Base-by-base conservation (phyloP, 2,797 vertebrate genomes). In the Ambastaia sidthimunki region DNA sequence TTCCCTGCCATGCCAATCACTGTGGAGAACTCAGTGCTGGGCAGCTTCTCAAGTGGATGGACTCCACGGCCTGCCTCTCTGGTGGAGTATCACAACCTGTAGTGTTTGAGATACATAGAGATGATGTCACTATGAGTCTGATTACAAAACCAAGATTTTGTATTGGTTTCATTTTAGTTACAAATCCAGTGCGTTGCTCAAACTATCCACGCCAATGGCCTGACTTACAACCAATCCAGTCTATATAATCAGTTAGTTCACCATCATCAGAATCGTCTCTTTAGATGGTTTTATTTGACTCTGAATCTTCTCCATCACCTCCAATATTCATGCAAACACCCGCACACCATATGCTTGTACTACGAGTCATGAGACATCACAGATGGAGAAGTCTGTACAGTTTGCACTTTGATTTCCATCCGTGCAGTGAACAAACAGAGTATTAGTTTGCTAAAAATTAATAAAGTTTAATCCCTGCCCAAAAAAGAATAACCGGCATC, bases 41-140 rank as follows among this genome's bases (percentile, higher is more conserved):
- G 1, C 97, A 99, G 92, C 92, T 99, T 89, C 96, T 99, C 67
- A 99, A 99, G 74, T 99, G 98, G 98, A 97, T 99, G 71, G 98
- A 99, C 90, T 97, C 96, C 13, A 95, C 96, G 0, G 98, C 97
- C 89, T 99, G 97, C 84, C 94, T 98, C 52, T 97, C 98, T 0
- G 97, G 98, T 99, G 6, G 0, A 0, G 7, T 15, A 37, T 7
- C 18, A 37, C 3, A 16, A 65, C 13, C 48, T 28, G 28, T 28
- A 28, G 28, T 76, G 7, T 21, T 66, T 21, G 37, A 60, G 15
- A 48, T 1, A 44, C 41, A 37, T n/a, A 12, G 60, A 37, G 28
- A 37, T 31, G 23, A 52, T 44, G 59, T 55, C 37, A 18, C 37
- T 44, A 28, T 28, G 28, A 2, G 28, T 28, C 34, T 41, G 57